Evolutionary conservation across 2,113 vertebrate genomes (phyloP).

Genomic region (Athene noctua): DNA sequence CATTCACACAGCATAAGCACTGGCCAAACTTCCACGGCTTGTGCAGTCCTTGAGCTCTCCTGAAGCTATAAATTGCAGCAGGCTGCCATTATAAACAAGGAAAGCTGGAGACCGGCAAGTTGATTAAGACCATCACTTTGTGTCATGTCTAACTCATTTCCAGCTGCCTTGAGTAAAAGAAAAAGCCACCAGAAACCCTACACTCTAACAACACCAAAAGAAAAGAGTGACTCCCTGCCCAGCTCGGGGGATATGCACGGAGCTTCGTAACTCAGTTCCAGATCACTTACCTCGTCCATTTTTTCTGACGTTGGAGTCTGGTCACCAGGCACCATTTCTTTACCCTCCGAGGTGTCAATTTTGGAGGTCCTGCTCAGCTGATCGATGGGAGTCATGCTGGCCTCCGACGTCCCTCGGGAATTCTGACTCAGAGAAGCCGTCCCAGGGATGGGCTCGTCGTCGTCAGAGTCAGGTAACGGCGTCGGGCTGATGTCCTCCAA

Average conservation of each 20-base stretch:
- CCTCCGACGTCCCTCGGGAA: constrained; percentile 68
- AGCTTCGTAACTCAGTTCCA: not conserved
- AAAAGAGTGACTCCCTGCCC: not conserved
- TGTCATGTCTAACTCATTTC: not conserved
- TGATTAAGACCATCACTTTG: constrained; percentile 16
- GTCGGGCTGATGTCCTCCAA: constrained; percentile 97
- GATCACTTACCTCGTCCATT: constrained; percentile 87
- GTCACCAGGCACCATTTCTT: constrained; percentile 78
- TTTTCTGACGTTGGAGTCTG: constrained; percentile 84
- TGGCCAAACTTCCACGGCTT: constrained; percentile 12
- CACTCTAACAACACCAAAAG: accelerated
- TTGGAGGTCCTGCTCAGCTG: constrained; percentile 74
- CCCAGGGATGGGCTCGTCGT: constrained; percentile 80
- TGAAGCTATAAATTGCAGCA: constrained; percentile 20
- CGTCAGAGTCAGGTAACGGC: constrained; percentile 92
- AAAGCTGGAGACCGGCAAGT: not conserved
- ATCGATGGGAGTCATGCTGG: constrained; percentile 59
- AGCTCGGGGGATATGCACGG: not conserved
- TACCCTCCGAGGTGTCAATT: constrained; percentile 70
- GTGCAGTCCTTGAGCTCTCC: constrained; percentile 14
- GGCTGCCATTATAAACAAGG: not conserved
- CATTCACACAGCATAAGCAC: not conserved
- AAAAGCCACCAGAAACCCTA: constrained; percentile 1
- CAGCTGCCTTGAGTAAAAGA: not conserved
- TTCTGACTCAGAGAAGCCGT: constrained; percentile 74